These are phyloP conservation scores for Camponotus floridanus DNA, from an alignment of 1,140 invertebrate species.

Conservation along the genomic window DNA sequence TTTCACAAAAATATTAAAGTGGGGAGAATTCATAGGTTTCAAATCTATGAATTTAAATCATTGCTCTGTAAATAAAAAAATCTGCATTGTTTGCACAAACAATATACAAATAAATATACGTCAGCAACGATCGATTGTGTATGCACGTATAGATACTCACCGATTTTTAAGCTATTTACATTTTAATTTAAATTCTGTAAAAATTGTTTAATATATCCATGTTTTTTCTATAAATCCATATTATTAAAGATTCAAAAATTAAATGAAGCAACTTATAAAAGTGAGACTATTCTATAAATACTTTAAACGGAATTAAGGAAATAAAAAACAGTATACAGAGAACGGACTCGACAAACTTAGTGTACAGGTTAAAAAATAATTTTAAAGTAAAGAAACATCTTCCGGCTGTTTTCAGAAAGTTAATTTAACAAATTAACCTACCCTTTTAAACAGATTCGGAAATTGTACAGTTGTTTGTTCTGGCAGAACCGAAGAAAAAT, in stretches of 20 bases:
- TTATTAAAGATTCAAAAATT: slow-evolving; percentile 1
- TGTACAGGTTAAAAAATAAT: not conserved
- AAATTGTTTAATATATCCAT: not conserved
- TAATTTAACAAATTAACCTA: not conserved
- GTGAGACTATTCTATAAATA: not conserved
- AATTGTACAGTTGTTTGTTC: not conserved
- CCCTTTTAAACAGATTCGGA: not conserved
- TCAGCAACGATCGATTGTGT: not conserved
- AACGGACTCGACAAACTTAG: not conserved
- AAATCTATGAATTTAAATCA: not conserved
- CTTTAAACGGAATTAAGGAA: not conserved
- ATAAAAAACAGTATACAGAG: not conserved
- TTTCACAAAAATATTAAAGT: not conserved
- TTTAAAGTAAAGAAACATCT: not conserved
- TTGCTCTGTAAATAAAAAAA: not conserved
- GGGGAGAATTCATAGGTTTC: not conserved
- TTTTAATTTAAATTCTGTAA: not conserved
- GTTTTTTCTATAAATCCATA: not conserved
- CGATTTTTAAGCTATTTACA: not conserved
- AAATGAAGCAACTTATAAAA: not conserved
- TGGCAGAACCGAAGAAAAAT: not conserved
- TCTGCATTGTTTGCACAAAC: not conserved
- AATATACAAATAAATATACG: not conserved
- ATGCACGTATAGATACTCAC: not conserved
- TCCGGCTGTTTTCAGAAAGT: not conserved